Conservation (phyloP, 2,797 vertebrate species). For the Schizopygopsis malacanthus region DNA sequence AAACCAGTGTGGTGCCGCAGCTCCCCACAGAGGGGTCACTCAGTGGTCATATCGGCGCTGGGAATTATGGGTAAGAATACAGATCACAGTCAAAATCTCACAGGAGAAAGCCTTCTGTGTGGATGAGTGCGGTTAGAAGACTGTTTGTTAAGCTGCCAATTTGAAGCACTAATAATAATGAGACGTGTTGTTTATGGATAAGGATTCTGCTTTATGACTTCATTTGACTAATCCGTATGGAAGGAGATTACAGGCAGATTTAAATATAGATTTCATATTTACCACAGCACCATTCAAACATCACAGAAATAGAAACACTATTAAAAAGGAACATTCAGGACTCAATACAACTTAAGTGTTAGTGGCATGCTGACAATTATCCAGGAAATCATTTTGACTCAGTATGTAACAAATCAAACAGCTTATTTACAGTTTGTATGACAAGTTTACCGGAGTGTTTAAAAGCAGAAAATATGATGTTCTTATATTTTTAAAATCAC, state of each 20-base stretch:
- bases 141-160: slow-evolving; percentile 14
- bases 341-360: neutral
- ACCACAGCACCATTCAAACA: neutral
- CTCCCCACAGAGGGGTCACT: slow-evolving; percentile 21
- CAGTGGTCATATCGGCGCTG: neutral
- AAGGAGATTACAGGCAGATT: slow-evolving; percentile 48
- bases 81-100: slow-evolving; percentile 53
- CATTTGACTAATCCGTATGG: slow-evolving; percentile 38
- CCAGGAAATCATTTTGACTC: neutral
- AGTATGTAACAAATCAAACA: neutral
- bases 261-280: slow-evolving; percentile 37
- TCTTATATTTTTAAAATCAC: neutral
- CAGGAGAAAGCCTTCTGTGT: neutral
- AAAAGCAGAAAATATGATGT: neutral
- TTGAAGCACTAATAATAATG: slow-evolving; percentile 12
- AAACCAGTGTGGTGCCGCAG: slow-evolving; percentile 22
- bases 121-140: neutral
- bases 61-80: slow-evolving; percentile 12
- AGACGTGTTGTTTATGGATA: slow-evolving; percentile 37
- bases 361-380: too few species aligned
- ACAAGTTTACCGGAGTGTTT: neutral
- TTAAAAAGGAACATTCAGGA: neutral
- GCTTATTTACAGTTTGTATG: neutral
- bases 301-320: slow-evolving; percentile 11
- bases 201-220: slow-evolving; percentile 45